Evolutionary conservation across 2,113 vertebrate genomes (phyloP).

Genomic region (Sprattus sprattus): DNA sequence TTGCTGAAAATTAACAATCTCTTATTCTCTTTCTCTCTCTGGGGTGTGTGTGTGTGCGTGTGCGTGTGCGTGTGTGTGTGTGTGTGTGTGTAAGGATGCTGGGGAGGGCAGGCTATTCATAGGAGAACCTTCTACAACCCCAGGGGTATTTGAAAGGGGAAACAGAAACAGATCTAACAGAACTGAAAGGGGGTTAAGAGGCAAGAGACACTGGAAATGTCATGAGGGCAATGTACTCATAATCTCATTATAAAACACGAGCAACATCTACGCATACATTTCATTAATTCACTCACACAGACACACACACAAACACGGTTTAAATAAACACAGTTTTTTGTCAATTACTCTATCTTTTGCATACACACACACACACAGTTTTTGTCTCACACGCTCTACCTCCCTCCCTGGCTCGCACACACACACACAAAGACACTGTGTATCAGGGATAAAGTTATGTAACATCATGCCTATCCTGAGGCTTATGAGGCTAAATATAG

Average conservation of each 20-base stretch:
- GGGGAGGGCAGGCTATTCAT: slow-evolving; percentile 63
- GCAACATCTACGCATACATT: neutral
- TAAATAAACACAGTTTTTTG: too few species aligned
- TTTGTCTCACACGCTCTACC: too few species aligned
- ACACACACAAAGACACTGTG: neutral
- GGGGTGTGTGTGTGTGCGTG: too few species aligned
- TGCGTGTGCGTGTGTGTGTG: neutral
- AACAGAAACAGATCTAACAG: neutral
- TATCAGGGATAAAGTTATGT: neutral
- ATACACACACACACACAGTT: too few species aligned
- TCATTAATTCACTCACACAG: neutral
- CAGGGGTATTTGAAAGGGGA: slow-evolving; percentile 41
- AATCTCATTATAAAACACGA: slow-evolving; percentile 17
- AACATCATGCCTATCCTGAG: neutral
- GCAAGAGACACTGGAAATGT: slow-evolving; percentile 41
- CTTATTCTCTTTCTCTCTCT: neutral
- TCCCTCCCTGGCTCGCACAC: neutral
- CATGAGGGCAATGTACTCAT: slow-evolving; percentile 33
- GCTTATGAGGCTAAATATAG: neutral
- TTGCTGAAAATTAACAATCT: neutral
- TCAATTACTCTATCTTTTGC: too few species aligned
- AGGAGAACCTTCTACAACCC: slow-evolving; percentile 54
- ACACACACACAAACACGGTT: neutral
- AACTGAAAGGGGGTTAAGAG: neutral
- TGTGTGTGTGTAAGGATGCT: slow-evolving; percentile 44